A percentile compares a stretch with the other conserved stretches of the same genome.
phyloP scores from a whole-genome alignment of 2,888 invertebrate species.

The Pocota personata region DNA sequence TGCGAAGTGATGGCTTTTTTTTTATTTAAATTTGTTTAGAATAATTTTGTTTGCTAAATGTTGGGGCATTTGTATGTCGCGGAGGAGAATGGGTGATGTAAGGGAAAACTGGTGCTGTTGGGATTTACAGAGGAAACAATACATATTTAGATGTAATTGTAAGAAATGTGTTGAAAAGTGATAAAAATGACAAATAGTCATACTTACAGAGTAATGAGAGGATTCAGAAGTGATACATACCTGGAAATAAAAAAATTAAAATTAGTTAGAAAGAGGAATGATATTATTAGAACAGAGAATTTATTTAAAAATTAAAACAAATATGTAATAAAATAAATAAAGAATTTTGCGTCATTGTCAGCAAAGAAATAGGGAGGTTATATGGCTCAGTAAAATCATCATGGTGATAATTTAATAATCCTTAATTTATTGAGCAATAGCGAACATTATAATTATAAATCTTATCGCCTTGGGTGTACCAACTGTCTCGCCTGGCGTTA shows the following conservation, averaged over 20 bases:
- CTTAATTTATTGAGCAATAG: too few relatives aligned
- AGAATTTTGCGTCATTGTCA: too few relatives aligned
- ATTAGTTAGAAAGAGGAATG: too few relatives aligned
- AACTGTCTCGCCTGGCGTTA: too few relatives aligned
- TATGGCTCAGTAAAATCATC: too few relatives aligned
- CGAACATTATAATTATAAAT: too few relatives aligned
- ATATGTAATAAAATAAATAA: too few relatives aligned
- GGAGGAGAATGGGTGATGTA: background rate
- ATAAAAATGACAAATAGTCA: conserved; percentile 26
- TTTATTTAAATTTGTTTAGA: background rate
- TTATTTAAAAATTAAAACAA: too few relatives aligned
- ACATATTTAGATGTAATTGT: background rate
- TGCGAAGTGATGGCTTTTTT: background rate
- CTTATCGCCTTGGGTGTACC: too few relatives aligned
- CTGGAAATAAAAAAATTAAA: conserved; percentile 5
- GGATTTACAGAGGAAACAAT: background rate
- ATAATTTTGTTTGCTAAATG: background rate
- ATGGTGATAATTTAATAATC: too few relatives aligned
- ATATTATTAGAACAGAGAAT: too few relatives aligned
- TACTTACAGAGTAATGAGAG: conserved; percentile 19
- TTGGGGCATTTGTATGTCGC: background rate
- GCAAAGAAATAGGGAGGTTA: too few relatives aligned
- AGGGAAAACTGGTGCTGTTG: background rate
- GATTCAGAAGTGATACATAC: conserved; percentile 3
- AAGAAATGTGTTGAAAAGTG: conserved; percentile 19